Percentiles rank a stretch among this genome's conserved stretches.
Conservation (phyloP, 2,797 vertebrate genomes). For the Cirrhinus mrigala region DNA sequence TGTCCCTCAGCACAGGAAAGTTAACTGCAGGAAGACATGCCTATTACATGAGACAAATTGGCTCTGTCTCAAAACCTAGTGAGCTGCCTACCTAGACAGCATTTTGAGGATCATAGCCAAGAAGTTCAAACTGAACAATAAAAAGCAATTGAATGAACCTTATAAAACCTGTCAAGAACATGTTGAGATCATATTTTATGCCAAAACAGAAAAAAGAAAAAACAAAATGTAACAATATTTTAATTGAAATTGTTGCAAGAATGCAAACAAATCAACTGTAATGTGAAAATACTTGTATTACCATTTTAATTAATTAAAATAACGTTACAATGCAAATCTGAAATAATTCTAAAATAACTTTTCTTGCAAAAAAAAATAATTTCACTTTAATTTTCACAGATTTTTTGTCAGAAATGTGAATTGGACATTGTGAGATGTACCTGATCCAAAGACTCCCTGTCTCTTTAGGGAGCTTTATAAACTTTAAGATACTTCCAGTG, state of each 20-base stretch:
- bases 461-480: neutral
- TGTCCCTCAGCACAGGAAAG: slow-evolving; percentile 14
- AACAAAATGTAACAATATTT: neutral
- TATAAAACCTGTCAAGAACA: neutral
- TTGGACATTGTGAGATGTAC: neutral
- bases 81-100: neutral
- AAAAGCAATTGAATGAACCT: neutral
- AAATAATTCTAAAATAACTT: neutral
- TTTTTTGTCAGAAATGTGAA: neutral
- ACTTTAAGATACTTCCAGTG: neutral
- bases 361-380: neutral
- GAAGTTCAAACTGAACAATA: neutral
- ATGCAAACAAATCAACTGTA: neutral
- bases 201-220: neutral
- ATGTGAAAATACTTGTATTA: neutral
- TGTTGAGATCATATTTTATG: neutral
- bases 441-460: neutral
- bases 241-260: neutral
- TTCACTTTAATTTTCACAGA: neutral
- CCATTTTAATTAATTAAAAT: neutral
- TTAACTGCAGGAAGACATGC: slow-evolving; percentile 22
- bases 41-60: neutral
- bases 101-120: neutral
- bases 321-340: neutral
- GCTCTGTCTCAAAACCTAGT: neutral